Base-by-base conservation (phyloP, 2,888 invertebrate genomes). In the Pseudoips prasinana region DNA sequence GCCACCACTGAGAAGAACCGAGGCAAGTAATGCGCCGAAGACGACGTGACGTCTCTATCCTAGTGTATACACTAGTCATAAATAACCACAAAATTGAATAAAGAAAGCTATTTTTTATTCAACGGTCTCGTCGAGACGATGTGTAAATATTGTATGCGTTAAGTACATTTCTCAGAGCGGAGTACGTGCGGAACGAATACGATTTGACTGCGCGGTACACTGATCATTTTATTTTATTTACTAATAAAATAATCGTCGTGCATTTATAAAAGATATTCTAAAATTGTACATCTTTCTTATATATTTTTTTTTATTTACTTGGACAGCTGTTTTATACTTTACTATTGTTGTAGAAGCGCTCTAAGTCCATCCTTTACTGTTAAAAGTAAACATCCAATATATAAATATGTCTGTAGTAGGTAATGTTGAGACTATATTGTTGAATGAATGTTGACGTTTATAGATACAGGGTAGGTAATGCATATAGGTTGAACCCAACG, bases 1-100 rank as follows among this genome's bases (percentile, higher is more conserved):
- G 92, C 92, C 33, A 87, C 89, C 50, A 88, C 89, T 19, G 89
- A 88, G 50, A 85, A 81, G 57, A 70, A 81, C 42, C 64, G 79
- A 63, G 85, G 86, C 73, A 85, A 85, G 78, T 84, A 80, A 64
- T 39, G 25, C 10, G 2, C 22, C 26, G 14, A 22, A 17, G 29
- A 20, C 31, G 11, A 25, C 24, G 31, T 22, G 36, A 35, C 46
- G 32, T 41, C 50, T 46, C 43, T 46, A 59, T 50, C 63, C 67
- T 66, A 72, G 68, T 68, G 68, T 60, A 49, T 50, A 62, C 68
- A 71, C 78, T 77, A 78, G 77, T 77, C 77, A 75, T 65, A 57
- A 39, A 46, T 57, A 58, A 50, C 41, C 42, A 60, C 39, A 42
- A n/a, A n/a, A 54, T 39, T 55, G 47, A 50, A 50, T 47, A 46